Conservation (phyloP, 2,113 vertebrate genomes). For the Taxidea taxus region DNA sequence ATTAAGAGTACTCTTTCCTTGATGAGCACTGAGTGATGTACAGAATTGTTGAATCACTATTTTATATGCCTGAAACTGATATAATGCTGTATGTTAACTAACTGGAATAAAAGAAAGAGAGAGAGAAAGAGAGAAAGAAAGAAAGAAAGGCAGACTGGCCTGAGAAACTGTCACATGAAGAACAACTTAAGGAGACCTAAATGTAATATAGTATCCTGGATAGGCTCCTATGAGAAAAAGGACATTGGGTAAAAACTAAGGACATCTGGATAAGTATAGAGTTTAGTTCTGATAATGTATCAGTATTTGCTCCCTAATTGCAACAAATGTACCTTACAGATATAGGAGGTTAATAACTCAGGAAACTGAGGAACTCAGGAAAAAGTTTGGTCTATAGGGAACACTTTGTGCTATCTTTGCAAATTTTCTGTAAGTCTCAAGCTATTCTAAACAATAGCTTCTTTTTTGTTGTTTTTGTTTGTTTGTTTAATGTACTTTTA, state of each 20-base stretch:
- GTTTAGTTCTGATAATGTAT: neutral
- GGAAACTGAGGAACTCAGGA: neutral
- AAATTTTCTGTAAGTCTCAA: neutral
- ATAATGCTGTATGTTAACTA: neutral
- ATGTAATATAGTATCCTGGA: neutral
- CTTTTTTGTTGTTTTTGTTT: too few relatives aligned
- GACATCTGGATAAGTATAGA: neutral
- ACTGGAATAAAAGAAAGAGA: neutral
- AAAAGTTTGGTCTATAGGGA: neutral
- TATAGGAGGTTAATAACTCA: neutral
- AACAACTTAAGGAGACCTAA: neutral
- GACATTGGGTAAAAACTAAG: neutral
- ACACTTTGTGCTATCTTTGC: neutral
- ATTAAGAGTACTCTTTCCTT: neutral
- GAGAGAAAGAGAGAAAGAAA: neutral
- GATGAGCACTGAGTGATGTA: neutral
- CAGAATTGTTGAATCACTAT: neutral
- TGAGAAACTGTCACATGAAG: neutral
- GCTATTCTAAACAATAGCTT: neutral
- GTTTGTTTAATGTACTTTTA: too few relatives aligned
- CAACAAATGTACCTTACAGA: neutral
- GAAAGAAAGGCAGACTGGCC: neutral
- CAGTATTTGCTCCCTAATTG: neutral
- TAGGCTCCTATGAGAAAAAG: neutral
- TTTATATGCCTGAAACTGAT: neutral